Conservation (phyloP, 2,888 invertebrate genomes). For the Danaus chrysippus region DNA sequence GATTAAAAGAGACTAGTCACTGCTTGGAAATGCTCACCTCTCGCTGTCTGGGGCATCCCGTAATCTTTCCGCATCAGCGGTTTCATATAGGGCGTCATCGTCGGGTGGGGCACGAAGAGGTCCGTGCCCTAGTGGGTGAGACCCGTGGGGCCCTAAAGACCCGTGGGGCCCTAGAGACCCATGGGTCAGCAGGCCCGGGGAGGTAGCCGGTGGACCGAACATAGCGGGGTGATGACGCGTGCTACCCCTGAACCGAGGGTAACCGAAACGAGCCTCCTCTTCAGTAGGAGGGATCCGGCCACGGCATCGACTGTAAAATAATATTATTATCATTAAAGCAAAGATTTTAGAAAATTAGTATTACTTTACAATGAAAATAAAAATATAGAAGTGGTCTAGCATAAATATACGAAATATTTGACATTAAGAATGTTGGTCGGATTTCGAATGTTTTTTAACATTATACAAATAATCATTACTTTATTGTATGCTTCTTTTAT, state of each 20-base stretch:
- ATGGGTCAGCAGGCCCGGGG: slow-evolving; percentile 59
- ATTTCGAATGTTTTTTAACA: too few species aligned
- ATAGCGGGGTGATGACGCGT: slow-evolving; percentile 60
- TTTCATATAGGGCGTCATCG: slow-evolving; percentile 93
- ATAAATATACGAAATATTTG: too few species aligned
- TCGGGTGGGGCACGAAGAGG: slow-evolving; percentile 71
- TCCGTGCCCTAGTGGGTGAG: slow-evolving; percentile 67
- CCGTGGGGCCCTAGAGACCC: slow-evolving; percentile 62
- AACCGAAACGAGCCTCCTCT: slow-evolving; percentile 87
- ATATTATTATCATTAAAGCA: background rate
- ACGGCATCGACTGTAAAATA: slow-evolving; percentile 79
- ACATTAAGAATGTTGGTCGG: too few species aligned
- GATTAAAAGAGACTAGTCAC: background rate
- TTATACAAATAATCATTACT: too few species aligned
- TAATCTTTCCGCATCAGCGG: slow-evolving; percentile 85
- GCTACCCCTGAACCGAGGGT: slow-evolving; percentile 81
- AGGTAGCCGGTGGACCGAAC: slow-evolving; percentile 44
- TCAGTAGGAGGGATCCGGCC: slow-evolving; percentile 69
- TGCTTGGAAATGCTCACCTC: slow-evolving; percentile 81
- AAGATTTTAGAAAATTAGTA: too few species aligned
- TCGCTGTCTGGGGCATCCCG: slow-evolving; percentile 92
- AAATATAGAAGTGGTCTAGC: too few species aligned
- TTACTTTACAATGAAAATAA: too few species aligned
- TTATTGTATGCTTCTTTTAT: too few species aligned
- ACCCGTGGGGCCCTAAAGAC: slow-evolving; percentile 63